Evolutionary conservation across 2,797 vertebrate genomes (phyloP).

Genomic region (Bryconaethiops microstoma): DNA sequence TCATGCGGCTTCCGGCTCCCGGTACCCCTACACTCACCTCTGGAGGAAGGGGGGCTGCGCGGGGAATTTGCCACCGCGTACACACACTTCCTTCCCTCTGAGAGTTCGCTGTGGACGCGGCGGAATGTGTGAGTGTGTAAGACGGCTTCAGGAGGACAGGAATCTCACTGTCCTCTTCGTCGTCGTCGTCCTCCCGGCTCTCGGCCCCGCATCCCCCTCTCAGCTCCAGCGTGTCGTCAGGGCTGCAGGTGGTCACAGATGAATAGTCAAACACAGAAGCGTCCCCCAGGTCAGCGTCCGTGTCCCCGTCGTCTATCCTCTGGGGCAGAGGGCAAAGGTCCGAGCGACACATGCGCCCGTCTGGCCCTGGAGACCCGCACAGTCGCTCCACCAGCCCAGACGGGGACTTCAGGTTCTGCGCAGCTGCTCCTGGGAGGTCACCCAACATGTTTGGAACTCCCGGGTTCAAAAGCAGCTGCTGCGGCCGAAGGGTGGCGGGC

Average conservation of each 20-base stretch:
- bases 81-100: slow-evolving; percentile 73
- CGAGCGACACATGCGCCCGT: slow-evolving; percentile 41
- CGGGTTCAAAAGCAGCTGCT: slow-evolving; percentile 37
- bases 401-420: slow-evolving; percentile 31
- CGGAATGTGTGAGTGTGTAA: slow-evolving; percentile 46
- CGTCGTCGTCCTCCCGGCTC: slow-evolving; percentile 55
- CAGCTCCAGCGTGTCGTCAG: slow-evolving; percentile 70
- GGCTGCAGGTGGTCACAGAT: slow-evolving; percentile 79
- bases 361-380: slow-evolving; percentile 43
- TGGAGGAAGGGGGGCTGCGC: slow-evolving; percentile 66
- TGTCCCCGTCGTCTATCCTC: slow-evolving; percentile 59
- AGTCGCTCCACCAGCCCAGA: slow-evolving; percentile 41
- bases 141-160: slow-evolving; percentile 79
- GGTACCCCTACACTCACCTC: slow-evolving; percentile 46
- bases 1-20: slow-evolving; percentile 49
- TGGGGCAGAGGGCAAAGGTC: slow-evolving; percentile 42
- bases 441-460: not conserved
- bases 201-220: slow-evolving; percentile 62
- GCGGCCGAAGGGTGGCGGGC: slow-evolving; percentile 22
- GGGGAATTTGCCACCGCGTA: slow-evolving; percentile 79
- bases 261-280: slow-evolving; percentile 80
- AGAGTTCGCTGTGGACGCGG: slow-evolving; percentile 24
- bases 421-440: not conserved
- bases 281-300: slow-evolving; percentile 71
- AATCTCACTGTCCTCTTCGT: slow-evolving; percentile 76